These are phyloP conservation scores for Phthorimaea operculella DNA, from an alignment of 1,140 invertebrate genomes.

Conservation along the genomic window DNA sequence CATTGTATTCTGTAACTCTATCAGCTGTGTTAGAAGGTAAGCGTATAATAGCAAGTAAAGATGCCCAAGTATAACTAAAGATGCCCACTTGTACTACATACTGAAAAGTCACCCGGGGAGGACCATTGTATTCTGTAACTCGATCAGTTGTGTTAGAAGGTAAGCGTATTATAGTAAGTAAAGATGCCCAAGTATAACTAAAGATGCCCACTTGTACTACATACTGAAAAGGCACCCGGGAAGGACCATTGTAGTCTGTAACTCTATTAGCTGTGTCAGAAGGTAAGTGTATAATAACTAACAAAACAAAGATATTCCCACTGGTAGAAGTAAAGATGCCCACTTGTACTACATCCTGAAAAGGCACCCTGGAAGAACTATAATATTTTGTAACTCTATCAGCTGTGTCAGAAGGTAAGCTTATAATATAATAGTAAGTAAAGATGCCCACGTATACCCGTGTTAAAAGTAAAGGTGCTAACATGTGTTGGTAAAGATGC, in stretches of 20 bases:
- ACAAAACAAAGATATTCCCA: neutral
- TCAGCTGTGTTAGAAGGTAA: slow-evolving; percentile 86
- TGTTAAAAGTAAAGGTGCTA: too few relatives aligned
- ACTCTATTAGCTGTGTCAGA: slow-evolving; percentile 94
- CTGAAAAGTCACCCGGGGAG: too few relatives aligned
- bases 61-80: neutral
- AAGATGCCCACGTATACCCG: slow-evolving; percentile 85
- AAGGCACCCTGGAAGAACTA: slow-evolving; percentile 85
- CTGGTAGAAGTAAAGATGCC: slow-evolving; percentile 92
- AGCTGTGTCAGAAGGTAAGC: slow-evolving; percentile 82
- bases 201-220: slow-evolving; percentile 95
- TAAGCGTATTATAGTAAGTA: slow-evolving; percentile 49
- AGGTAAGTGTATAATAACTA: slow-evolving; percentile 44
- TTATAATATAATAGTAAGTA: neutral
- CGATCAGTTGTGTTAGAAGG: too few relatives aligned
- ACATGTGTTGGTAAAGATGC: slow-evolving; percentile 93
- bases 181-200: slow-evolving; percentile 96
- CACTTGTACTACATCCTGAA: slow-evolving; percentile 94
- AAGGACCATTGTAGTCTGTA: slow-evolving; percentile 95
- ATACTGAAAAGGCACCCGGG: slow-evolving; percentile 87
- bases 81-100: too few relatives aligned
- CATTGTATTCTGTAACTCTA: slow-evolving; percentile 99
- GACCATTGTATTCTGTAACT: slow-evolving; percentile 99
- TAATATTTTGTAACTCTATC: slow-evolving; percentile 98
- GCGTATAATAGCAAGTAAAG: too few relatives aligned